These are phyloP conservation scores for Ammodytes dubius DNA, from an alignment of 2,113 vertebrate species.

Conservation along the genomic window DNA sequence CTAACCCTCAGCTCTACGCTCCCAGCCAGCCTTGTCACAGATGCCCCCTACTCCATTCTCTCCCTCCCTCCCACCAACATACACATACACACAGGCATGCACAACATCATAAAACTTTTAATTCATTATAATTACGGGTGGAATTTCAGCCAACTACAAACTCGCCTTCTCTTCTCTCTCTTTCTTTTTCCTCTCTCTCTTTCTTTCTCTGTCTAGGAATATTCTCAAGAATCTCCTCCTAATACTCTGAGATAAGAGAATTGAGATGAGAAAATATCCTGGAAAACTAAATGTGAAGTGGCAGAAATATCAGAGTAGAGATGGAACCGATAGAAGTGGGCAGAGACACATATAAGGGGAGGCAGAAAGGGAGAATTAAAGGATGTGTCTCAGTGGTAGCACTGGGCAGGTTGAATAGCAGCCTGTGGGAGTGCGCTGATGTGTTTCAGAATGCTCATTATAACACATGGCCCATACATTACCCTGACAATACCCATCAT, in stretches of 20 bases:
- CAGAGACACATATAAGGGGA: conserved; percentile 24
- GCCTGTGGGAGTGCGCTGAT: conserved; percentile 70
- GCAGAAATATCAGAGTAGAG: conserved; percentile 39
- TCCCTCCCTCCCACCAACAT: background rate
- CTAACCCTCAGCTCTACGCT: conserved; percentile 78
- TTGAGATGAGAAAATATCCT: conserved; percentile 35
- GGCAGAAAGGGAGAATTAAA: background rate
- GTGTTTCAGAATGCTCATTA: conserved; percentile 81
- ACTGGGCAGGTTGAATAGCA: conserved; percentile 60
- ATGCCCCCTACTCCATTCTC: conserved; percentile 37
- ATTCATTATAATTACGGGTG: conserved; percentile 67
- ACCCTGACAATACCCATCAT: conserved; percentile 81
- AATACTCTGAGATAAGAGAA: conserved; percentile 17
- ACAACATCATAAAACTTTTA: conserved; percentile 75
- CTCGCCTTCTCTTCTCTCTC: background rate
- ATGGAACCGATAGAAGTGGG: conserved; percentile 19
- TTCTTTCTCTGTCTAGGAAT: conserved; percentile 50
- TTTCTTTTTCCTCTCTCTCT: background rate
- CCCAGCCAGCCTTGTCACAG: conserved; percentile 76
- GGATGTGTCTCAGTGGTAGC: conserved; percentile 24
- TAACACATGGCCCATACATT: conserved; percentile 77
- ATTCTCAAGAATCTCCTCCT: conserved; percentile 41
- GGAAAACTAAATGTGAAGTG: conserved; percentile 17
- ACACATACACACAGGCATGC: conserved; percentile 27
- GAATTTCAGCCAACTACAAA: conserved; percentile 35